Evolutionary conservation across 1,140 invertebrate species (phyloP).

Genomic region (Drosophila simulans): DNA sequence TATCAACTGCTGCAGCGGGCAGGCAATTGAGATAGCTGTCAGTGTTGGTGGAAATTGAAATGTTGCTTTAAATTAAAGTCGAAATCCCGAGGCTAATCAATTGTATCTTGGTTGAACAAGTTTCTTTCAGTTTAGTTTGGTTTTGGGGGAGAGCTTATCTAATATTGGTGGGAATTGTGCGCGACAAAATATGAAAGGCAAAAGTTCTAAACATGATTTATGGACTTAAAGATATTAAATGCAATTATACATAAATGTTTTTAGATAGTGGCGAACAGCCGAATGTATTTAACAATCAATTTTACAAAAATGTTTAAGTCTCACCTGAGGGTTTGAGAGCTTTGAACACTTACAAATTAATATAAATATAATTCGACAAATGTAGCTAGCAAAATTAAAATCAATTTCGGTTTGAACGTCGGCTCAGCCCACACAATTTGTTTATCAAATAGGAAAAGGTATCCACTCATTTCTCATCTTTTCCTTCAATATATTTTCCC

Average conservation of each 20-base stretch:
- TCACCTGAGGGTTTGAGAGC: too few relatives aligned
- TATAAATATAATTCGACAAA: too few relatives aligned
- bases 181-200: conserved; percentile 4
- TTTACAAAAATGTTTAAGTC: too few relatives aligned
- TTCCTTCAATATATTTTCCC: neutral
- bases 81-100: conserved; percentile 39
- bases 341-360: neutral
- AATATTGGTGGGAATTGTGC: conserved; percentile 27
- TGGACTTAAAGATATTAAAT: neutral
- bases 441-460: conserved; percentile 4
- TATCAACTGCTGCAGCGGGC: conserved; percentile 30
- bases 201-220: conserved; percentile 11
- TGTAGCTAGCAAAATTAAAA: too few relatives aligned
- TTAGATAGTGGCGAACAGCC: neutral
- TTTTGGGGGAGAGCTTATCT: conserved; percentile 9
- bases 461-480: conserved; percentile 27
- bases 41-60: conserved; percentile 47
- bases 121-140: conserved; percentile 11
- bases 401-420: neutral
- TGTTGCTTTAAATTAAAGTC: conserved; percentile 47
- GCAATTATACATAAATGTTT: neutral
- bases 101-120: conserved; percentile 25
- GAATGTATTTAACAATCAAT: neutral
- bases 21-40: conserved; percentile 55
- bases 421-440: neutral